Base-by-base conservation (phyloP, 2,113 vertebrate genomes). In the Saguinus midas region DNA sequence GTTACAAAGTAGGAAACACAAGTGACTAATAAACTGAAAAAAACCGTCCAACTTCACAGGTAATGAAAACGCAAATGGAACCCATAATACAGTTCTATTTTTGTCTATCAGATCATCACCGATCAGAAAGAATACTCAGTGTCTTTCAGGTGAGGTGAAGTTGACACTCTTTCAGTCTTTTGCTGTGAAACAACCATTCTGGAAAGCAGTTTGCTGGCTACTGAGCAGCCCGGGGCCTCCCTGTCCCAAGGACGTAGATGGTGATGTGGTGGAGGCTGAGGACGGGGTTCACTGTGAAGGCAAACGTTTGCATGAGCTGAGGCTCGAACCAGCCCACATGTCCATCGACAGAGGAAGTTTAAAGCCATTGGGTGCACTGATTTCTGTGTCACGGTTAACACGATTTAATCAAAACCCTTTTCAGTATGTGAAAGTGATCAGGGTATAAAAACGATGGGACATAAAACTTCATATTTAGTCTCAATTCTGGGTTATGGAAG, bases 351-450 rank as follows among this genome's bases (percentile, higher is more conserved):
- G 83, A 43, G 50, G 58, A 18, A 3, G 4, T 2, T 1, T 4
- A 3, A 1, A 23, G 58, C 70, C 3, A 5, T 0, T 0, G 40
- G 32, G 9, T 8, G 6, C 1, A 0, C 11, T 12, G n/a, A 5
- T 27, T 48, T 27, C 50, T 21, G 0, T 1, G 76, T 43, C 3
- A 8, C 35, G 14, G 6, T 76, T 20, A 27, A n/a, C 35, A 18
- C 2, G 27, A 4, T 20, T 37, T 45, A 25, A 1, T 11, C 18
- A 57, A n/a, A 70, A n/a, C 7, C 25, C 32, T 70, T 29, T 37
- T 40, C 10, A 20, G 1, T 29, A 1, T 3, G 8, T 35, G 84
- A 18, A 40, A 75, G 35, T 11, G 45, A 35, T 37, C 40, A 18
- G 27, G 29, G 11, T 10, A 2, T 21, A 50, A 12, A 23, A 87